Conservation (phyloP, 2,888 invertebrate species). For the Choristoneura rosaceana region DNA sequence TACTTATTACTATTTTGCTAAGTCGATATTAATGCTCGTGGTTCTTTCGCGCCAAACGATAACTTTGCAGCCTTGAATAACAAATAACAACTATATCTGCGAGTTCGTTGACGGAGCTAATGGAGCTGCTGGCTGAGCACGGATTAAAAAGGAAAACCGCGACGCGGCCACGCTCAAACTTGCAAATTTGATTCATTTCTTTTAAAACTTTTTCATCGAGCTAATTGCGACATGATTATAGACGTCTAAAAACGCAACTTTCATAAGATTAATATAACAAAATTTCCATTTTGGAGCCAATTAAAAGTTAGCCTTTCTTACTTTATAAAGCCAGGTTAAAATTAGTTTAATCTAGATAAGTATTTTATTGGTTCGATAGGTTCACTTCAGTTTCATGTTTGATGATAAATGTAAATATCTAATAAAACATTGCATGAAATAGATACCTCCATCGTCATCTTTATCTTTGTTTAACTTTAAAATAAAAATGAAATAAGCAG, state of each 20-base stretch:
- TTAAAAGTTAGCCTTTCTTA: not conserved
- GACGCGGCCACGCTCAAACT: conserved; percentile 30
- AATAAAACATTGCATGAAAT: too few relatives aligned
- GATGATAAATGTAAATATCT: too few relatives aligned
- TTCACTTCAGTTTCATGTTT: not conserved
- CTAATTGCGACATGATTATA: conserved; percentile 32
- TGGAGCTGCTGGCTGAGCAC: not conserved
- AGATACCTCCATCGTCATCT: not conserved
- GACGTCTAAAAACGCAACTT: conserved; percentile 15
- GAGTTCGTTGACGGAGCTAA: not conserved
- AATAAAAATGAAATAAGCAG: not conserved
- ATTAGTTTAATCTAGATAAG: not conserved
- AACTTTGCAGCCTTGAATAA: not conserved
- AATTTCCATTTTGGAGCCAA: conserved; percentile 11
- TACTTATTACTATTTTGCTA: too few relatives aligned
- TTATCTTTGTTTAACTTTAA: not conserved
- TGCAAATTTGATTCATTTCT: conserved; percentile 35
- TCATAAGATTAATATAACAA: conserved; percentile 17
- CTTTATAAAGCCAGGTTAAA: conserved; percentile 12
- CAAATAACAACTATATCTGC: not conserved
- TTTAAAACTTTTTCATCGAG: conserved; percentile 29
- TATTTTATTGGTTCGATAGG: not conserved
- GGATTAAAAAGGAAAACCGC: conserved; percentile 15
- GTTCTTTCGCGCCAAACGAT: too few relatives aligned
- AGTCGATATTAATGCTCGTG: too few relatives aligned